Evolutionary conservation across 2,888 invertebrate genomes (phyloP).

Genomic region (Heliconius aoede): DNA sequence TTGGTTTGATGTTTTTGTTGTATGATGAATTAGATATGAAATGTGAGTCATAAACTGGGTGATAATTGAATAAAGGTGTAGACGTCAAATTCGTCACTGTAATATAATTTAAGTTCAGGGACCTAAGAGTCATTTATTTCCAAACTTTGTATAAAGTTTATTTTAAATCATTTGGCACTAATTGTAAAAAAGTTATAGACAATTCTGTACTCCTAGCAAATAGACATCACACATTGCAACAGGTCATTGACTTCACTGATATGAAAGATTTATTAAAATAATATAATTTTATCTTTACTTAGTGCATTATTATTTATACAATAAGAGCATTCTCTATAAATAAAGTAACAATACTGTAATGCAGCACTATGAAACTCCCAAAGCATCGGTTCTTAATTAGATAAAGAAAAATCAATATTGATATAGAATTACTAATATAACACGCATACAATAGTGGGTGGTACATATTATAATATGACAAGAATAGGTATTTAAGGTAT

Average conservation of each 20-base stretch:
- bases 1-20: conserved; percentile 28
- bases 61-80: conserved; percentile 40
- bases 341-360: conserved; percentile 22
- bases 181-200: not conserved
- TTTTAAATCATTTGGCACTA: not conserved
- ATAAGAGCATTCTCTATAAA: conserved; percentile 16
- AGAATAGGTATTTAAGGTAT: not conserved
- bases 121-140: conserved; percentile 13
- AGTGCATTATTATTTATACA: conserved; percentile 16
- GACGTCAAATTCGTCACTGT: conserved; percentile 27
- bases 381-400: conserved; percentile 40
- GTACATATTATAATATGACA: not conserved
- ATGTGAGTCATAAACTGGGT: conserved; percentile 40
- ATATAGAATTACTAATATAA: conserved; percentile 26
- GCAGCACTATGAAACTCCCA: conserved; percentile 2
- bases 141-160: not conserved
- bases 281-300: conserved; percentile 24
- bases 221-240: not conserved
- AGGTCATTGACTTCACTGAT: conserved; percentile 38
- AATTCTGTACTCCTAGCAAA: not conserved
- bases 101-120: conserved; percentile 26
- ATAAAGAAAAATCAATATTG: conserved; percentile 42
- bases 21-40: conserved; percentile 18
- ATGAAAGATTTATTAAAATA: conserved; percentile 24
- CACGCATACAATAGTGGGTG: not conserved